Conservation (phyloP, 2,888 invertebrate genomes). For the Drosophila diplacantha region DNA sequence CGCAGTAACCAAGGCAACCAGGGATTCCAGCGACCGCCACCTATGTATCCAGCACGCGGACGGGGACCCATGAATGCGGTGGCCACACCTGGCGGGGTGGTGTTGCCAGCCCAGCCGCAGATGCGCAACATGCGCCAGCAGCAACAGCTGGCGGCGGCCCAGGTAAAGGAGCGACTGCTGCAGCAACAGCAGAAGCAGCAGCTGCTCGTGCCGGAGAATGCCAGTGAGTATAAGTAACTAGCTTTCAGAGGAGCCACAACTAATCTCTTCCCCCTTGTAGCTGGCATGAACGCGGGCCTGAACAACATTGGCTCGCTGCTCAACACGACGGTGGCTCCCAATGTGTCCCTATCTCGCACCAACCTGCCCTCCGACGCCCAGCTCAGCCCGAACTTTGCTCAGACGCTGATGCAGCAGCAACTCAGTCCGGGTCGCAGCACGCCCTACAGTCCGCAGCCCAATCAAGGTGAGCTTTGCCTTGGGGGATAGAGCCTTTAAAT, state of each 20-base stretch:
- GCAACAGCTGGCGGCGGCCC: constrained; percentile 77
- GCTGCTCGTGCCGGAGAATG: constrained; percentile 87
- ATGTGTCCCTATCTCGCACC: constrained; percentile 89
- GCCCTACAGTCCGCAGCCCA: constrained; percentile 78
- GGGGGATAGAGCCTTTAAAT: rapidly evolving
- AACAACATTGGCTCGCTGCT: constrained; percentile 89
- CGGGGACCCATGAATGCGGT: constrained; percentile 74
- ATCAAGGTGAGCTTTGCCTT: constrained; percentile 63
- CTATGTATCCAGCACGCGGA: constrained; percentile 74
- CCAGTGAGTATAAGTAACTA: constrained; percentile 75
- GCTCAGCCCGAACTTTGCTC: constrained; percentile 82
- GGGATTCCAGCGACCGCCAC: constrained; percentile 77
- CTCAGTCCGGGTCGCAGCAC: constrained; percentile 77
- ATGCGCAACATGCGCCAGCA: constrained; percentile 72
- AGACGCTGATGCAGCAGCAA: constrained; percentile 78
- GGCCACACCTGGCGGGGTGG: constrained; percentile 70
- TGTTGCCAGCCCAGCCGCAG: constrained; percentile 64
- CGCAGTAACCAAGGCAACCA: constrained; percentile 69
- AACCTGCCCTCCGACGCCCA: constrained; percentile 81
- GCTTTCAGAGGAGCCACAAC: neutral
- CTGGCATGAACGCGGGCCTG: constrained; percentile 76
- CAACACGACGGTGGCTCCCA: constrained; percentile 88
- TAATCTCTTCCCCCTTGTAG: constrained; percentile 11
- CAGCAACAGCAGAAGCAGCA: constrained; percentile 90
- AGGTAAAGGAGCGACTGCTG: constrained; percentile 85